Percentiles rank a stretch among this genome's conserved stretches.
phyloP scores from a whole-genome alignment of 2,888 invertebrate genomes.

The Celastrina argiolus region DNA sequence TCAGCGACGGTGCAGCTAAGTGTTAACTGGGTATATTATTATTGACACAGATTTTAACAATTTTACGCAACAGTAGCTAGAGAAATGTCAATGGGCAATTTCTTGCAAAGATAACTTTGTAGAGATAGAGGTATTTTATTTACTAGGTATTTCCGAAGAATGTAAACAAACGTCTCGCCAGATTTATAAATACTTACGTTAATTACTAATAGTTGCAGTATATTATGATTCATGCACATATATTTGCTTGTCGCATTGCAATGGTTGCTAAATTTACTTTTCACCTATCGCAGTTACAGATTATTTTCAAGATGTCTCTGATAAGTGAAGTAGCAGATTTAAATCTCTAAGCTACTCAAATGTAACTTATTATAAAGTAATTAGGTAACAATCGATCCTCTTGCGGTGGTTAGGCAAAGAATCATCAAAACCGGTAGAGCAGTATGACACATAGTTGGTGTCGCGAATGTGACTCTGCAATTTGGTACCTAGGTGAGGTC shows the following conservation, averaged over 20 bases:
- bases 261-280: background rate
- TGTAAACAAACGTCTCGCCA: constrained; percentile 14
- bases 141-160: background rate
- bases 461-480: constrained; percentile 9
- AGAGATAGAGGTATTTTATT: background rate
- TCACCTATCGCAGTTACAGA: background rate
- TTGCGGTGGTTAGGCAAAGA: background rate
- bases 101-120: background rate
- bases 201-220: background rate
- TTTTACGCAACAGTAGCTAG: constrained; percentile 8
- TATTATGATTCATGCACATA: background rate
- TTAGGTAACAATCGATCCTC: background rate
- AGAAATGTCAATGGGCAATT: background rate
- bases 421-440: constrained; percentile 9
- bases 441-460: constrained; percentile 11
- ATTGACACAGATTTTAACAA: background rate
- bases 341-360: no score
- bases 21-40: no score
- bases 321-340: no score
- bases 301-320: background rate
- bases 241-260: background rate
- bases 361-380: background rate
- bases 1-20: background rate
- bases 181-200: constrained; percentile 7
- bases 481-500: constrained; percentile 46